Base-by-base conservation (phyloP, 64 coral and sea anemone genomes). In the Montipora sp. region DNA sequence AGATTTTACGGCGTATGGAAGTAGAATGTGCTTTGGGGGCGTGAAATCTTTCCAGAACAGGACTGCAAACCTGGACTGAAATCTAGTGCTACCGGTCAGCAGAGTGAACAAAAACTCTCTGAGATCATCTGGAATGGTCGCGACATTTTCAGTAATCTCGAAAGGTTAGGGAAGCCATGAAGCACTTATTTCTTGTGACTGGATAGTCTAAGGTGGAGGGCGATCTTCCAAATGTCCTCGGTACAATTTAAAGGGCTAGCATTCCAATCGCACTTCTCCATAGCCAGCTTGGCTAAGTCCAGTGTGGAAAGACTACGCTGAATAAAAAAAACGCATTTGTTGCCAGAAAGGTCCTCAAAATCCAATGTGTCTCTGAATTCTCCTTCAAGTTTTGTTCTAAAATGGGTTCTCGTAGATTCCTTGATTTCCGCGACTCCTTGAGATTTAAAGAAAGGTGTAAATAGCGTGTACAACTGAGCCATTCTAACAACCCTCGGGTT, bases 281-380 rank as follows among this genome's bases (percentile, higher is more conserved):
- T 79, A 66, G 73, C 81, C 36, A 90, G 80, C 73, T 75, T 90
- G 60, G 88, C 88, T 36, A 90, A 75, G 16, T 95, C 79, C 55
- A 77, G 19, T 80, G 20, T 74, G 19, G 93, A 90, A 53, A 90
- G 67, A 77, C 13, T 90, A 23, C 89, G 27, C 50, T 87, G 93
- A 77, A 94, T 94, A 23, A 84, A 76, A 90, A 89, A 94, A 61
- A 94, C 5, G 15, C 79, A 18, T 7, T 90, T 94, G 87, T 94
- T 94, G 12, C 87, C 87, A 76, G 75, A 80, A 15, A 94, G 65
- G 60, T 94, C 92, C 84, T 94, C 92, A 88, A 89, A 94, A n/a
- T 94, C 68, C 11, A 94, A 21, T 19, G 58, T 43, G 19, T 49
- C 57, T 75, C 1, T 36, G 68, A 89, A 89, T 63, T 94, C 77